These are phyloP conservation scores for Thrips palmi DNA, from an alignment of 1,140 invertebrate genomes.

Conservation along the genomic window DNA sequence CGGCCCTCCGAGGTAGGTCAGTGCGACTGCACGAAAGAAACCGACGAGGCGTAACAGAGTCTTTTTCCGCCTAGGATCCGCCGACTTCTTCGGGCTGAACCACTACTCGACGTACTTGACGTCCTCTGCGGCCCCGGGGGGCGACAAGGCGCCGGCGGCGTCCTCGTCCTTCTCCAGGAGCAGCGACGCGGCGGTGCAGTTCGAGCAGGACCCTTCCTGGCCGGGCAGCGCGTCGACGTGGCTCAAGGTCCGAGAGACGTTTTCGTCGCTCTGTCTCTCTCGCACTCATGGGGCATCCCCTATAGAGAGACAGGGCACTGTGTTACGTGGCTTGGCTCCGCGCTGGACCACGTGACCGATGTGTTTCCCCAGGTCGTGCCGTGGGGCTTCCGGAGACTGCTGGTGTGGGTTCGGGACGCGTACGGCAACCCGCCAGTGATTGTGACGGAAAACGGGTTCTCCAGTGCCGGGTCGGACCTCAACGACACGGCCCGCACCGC, in stretches of 20 bases:
- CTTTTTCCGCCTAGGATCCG: constrained; percentile 12
- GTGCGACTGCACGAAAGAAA: no score
- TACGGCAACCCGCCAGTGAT: constrained; percentile 33
- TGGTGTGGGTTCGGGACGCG: constrained; percentile 31
- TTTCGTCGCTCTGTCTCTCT: neutral
- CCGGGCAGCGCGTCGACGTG: neutral
- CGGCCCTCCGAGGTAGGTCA: constrained; percentile 23
- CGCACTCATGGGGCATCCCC: neutral
- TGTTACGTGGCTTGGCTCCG: neutral
- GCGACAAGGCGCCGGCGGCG: constrained; percentile 10
- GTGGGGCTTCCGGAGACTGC: constrained; percentile 33
- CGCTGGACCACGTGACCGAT: constrained; percentile 3
- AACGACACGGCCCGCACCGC: no score
- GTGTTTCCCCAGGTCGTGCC: constrained; percentile 27
- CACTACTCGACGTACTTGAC: constrained; percentile 20
- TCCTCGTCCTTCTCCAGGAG: constrained; percentile 7
- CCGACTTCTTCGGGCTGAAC: constrained; percentile 26
- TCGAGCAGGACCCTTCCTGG: constrained; percentile 11
- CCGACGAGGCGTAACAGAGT: no score
- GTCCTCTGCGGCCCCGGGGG: neutral
- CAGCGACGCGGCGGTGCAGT: neutral
- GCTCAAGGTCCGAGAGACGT: constrained; percentile 6
- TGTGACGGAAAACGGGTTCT: constrained; percentile 43
- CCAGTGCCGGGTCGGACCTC: no score
- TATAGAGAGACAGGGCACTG: neutral